These are phyloP conservation scores for Ursus arctos DNA, from an alignment of 2,113 vertebrate species.

Conservation along the genomic window DNA sequence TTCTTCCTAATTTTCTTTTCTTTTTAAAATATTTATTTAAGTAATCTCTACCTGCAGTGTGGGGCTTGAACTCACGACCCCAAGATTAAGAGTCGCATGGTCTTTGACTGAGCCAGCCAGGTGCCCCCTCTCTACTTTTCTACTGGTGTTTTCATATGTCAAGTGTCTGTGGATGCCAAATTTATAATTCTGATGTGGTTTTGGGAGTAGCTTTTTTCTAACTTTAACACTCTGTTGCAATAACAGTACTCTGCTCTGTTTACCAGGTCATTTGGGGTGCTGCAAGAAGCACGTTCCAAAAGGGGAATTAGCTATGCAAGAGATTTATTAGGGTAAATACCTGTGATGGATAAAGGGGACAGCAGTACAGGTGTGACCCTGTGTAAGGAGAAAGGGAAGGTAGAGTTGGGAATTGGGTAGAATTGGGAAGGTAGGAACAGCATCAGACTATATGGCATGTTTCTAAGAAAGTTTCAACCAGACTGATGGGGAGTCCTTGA, in stretches of 20 bases:
- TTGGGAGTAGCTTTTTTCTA: slow-evolving; percentile 24
- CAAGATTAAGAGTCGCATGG: neutral
- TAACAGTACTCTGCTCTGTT: neutral
- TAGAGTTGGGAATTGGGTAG: neutral
- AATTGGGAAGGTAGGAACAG: neutral
- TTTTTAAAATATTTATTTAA: neutral
- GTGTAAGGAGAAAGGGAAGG: neutral
- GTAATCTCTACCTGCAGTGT: neutral
- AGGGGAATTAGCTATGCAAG: neutral
- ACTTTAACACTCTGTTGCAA: neutral
- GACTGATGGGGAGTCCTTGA: neutral
- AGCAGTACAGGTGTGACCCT: neutral
- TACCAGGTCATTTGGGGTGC: slow-evolving; percentile 14
- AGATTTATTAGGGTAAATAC: neutral
- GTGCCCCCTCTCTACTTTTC: slow-evolving; percentile 24
- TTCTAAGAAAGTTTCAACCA: slow-evolving; percentile 20
- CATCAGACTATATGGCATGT: neutral
- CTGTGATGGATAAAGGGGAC: neutral
- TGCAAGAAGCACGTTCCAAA: slow-evolving; percentile 14
- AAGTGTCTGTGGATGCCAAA: neutral
- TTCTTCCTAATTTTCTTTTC: neutral
- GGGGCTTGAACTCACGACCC: neutral
- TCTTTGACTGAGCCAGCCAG: neutral
- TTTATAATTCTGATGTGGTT: slow-evolving; percentile 47
- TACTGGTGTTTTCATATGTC: slow-evolving; percentile 28